Evolutionary conservation across 2,113 vertebrate species (phyloP).

Genomic region (Phainopepla nitens): DNA sequence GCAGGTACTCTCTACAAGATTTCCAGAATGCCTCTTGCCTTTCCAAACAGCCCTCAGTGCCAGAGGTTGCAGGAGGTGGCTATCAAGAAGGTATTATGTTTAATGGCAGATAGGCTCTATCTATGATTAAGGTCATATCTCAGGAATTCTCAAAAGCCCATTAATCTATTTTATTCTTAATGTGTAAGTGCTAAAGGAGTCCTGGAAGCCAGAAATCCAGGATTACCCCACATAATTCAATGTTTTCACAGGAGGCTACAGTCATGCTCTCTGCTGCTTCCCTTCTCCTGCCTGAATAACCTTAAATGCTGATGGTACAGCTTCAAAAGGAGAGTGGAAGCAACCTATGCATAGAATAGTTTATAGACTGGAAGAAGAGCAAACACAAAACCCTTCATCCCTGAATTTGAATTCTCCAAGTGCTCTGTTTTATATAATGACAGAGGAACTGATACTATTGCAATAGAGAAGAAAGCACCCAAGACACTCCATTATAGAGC

Average conservation of each 20-base stretch:
- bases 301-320: neutral
- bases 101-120: neutral
- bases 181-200: neutral
- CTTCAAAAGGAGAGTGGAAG: neutral
- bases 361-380: neutral
- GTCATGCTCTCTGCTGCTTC: neutral
- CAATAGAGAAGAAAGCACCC: neutral
- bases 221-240: neutral
- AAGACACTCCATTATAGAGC: neutral
- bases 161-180: conserved; percentile 23
- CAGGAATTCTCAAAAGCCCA: conserved; percentile 14
- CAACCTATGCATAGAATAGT: neutral
- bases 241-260: neutral
- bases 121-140: neutral
- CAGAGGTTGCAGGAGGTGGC: neutral
- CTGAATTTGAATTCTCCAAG: neutral
- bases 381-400: neutral
- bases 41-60: neutral
- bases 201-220: neutral
- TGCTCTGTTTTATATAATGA: neutral
- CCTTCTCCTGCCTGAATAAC: neutral
- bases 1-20: neutral
- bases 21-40: neutral
- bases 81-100: neutral
- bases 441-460: neutral